Base-by-base conservation (phyloP, 1,140 invertebrate genomes). In the Achatina immaculata region DNA sequence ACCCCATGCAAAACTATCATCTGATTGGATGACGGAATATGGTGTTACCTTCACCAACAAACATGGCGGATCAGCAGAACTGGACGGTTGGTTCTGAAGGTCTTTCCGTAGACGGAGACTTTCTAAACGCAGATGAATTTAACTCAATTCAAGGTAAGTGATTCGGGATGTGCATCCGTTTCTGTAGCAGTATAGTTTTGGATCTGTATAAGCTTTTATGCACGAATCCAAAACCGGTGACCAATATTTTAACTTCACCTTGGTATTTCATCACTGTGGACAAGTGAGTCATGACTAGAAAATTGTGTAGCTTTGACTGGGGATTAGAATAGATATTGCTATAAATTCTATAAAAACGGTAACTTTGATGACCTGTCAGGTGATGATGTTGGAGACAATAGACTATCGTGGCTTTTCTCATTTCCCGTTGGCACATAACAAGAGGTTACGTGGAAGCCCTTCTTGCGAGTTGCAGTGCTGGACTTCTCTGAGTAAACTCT, bases 51-150 rank as follows among this genome's bases (percentile, higher is more conserved):
- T 71, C 11, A 51, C 31, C 9, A 62, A 34, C 28, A 58, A 80
- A 69, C n/a, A 80, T 80, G 78, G 78, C 78, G 2, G 78, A 80
- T 40, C 78, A 80, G 38, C 65, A 71, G 48, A 51, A 28, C 16
- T 80, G 78, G 78, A 51, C 68, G 65, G 68, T 16, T 45, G 68
- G 14, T 36, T 48, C 68, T 31, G 78, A 80, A 42, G 45, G 40
- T 51, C n/a, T 55, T 55, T 9, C 45, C n/a, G 43, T 1, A 1
- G 28, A 71, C 0, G 69, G 43, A 71, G 78, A 80, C 45, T 51
- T 80, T 55, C 36, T 80, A 6, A 28, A 43, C 21, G 24, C 7
- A 11, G 69, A 71, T 51, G 66, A 80, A 42, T 68, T 66, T 38
- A 62, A 78, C 21, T n/a, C 31, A 21, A 45, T 76, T 36, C 34